Percentiles rank a stretch among this genome's conserved stretches.
Conservation (phyloP, 1,140 invertebrate genomes). For the Lethocerus indicus region DNA sequence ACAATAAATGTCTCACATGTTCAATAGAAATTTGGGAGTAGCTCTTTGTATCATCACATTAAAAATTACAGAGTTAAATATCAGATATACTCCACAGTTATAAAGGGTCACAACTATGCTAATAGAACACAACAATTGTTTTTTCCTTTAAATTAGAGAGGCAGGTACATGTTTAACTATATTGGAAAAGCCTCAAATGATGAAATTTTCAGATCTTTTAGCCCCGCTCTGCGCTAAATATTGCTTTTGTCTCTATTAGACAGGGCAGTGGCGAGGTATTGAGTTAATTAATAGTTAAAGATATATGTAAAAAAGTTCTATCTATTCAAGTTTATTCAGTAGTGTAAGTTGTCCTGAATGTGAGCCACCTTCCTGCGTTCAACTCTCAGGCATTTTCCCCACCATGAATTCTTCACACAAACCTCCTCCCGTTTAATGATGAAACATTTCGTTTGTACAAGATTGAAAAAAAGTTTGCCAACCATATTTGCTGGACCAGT, state of each 20-base stretch:
- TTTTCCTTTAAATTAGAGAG: too few species aligned
- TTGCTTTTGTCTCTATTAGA: neutral
- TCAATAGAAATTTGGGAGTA: too few species aligned
- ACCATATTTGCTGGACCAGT: conserved; percentile 74
- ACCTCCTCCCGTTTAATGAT: conserved; percentile 57
- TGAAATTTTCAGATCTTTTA: neutral
- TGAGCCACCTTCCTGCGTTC: conserved; percentile 52
- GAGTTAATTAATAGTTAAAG: too few species aligned
- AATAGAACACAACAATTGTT: too few species aligned
- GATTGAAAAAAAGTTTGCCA: conserved; percentile 85
- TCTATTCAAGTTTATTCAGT: conserved; percentile 20
- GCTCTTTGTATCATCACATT: too few species aligned
- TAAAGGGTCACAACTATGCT: too few species aligned
- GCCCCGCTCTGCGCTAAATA: neutral
- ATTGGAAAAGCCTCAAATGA: neutral
- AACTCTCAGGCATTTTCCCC: conserved; percentile 61
- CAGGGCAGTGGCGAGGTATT: too few species aligned
- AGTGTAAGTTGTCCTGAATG: conserved; percentile 52
- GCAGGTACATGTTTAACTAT: neutral
- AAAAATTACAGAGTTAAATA: too few species aligned
- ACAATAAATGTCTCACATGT: too few species aligned
- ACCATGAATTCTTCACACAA: conserved; percentile 59
- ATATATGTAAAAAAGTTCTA: too few species aligned
- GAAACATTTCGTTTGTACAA: conserved; percentile 85
- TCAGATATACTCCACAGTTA: too few species aligned